Base-by-base conservation (phyloP, 2,113 vertebrate species). In the Plecotus auritus region DNA sequence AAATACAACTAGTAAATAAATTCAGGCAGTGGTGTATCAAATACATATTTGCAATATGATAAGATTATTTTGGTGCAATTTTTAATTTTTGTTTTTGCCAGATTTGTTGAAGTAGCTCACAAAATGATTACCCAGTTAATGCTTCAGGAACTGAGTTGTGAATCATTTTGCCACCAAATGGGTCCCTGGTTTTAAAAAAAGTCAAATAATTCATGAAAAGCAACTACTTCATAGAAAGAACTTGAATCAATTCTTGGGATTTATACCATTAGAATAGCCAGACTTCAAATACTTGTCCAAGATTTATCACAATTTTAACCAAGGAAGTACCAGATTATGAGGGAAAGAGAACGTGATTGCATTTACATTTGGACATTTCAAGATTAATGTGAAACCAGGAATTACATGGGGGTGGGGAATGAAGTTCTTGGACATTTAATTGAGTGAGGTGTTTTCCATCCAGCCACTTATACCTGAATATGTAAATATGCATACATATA, bases 271-370 rank as follows among this genome's bases (percentile, higher is more conserved):
- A 72, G 40, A 95, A 69, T 67, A 80, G 7, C 2, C 28, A 54
- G 26, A 56, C 54, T 37, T 85, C 8, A 85, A 40, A 85, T 83
- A 10, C 16, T 92, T 94, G 26, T 2, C 17, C 51, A 94, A 94
- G 20, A 45, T 85, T 90, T 85, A 37, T 95, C 72, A 66, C 61
- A 80, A n/a, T 95, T 49, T 73, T 91, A 32, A 89, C 20, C 47
- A 88, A 69, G 35, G 73, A 88, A 90, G 69, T 32, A 72, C 9
- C 42, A 81, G 12, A 45, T 56, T 32, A 61, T 47, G 56, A 92
- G 35, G 11, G 10, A 85, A 26, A 76, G 23, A 54, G 59, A 70
- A 72, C n/a, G 10, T 42, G 49, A 81, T 40, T 94, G 12, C 16
- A 76, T 13, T 76, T 95, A 22, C 16, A n/a, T 45, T 72, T 67